These are phyloP conservation scores for Netelia virgata DNA, from an alignment of 2,888 invertebrate species.

Conservation along the genomic window DNA sequence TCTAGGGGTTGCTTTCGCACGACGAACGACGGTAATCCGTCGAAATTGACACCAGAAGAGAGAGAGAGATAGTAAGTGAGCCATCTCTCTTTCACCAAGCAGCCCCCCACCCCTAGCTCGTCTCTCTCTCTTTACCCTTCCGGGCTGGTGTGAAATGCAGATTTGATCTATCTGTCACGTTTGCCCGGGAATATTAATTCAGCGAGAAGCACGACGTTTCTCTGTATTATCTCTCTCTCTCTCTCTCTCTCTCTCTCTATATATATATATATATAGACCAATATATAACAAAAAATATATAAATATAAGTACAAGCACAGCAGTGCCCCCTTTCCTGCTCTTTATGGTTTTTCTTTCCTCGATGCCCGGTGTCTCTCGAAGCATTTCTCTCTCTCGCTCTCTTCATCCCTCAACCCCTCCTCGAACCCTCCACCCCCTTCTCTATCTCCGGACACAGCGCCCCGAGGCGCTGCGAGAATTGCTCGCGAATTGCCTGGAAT, in stretches of 20 bases:
- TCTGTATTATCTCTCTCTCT: constrained; percentile 32
- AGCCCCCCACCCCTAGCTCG: constrained; percentile 15
- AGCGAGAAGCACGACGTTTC: constrained; percentile 39
- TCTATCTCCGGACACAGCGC: constrained; percentile 51
- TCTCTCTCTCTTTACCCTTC: constrained; percentile 38
- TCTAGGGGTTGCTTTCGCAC: constrained; percentile 44
- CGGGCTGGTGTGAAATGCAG: constrained; percentile 78
- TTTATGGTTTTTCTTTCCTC: constrained; percentile 72
- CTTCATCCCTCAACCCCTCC: constrained; percentile 52
- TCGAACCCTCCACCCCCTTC: constrained; percentile 31
- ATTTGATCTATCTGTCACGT: constrained; percentile 85
- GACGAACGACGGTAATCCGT: constrained; percentile 79
- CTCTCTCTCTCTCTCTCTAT: too few relatives aligned
- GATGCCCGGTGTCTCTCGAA: constrained; percentile 55
- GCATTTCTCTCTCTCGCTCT: constrained; percentile 32
- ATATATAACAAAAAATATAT: constrained; percentile 4
- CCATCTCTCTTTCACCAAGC: constrained; percentile 49
- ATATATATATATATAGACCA: too few relatives aligned
- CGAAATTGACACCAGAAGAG: constrained; percentile 81
- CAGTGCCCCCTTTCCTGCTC: constrained; percentile 66
- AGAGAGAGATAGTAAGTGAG: constrained; percentile 11
- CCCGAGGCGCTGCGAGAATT: constrained; percentile 76
- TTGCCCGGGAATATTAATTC: constrained; percentile 84
- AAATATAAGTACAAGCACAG: constrained; percentile 9
- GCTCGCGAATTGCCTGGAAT: constrained; percentile 82